Percentiles rank a stretch among this genome's conserved stretches.
These are phyloP conservation scores for Oophaga sylvatica DNA, from an alignment of 2,797 vertebrate species.

Conservation along the genomic window DNA sequence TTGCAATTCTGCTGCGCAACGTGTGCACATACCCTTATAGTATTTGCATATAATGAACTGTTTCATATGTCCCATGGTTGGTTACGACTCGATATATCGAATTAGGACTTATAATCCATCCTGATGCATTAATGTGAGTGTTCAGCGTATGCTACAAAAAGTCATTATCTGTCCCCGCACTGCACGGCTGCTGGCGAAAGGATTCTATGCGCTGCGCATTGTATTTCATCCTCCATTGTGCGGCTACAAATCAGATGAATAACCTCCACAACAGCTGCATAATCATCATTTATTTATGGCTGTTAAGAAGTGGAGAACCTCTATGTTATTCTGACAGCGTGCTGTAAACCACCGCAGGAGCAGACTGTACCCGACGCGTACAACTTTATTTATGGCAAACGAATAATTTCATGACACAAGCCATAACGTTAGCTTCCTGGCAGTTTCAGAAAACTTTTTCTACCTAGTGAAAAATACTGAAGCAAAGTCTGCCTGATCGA, in stretches of 20 bases:
- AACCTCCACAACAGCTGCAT: constrained; percentile 39
- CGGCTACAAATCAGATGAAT: constrained; percentile 42
- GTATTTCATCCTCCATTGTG: constrained; percentile 33
- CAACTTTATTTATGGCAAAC: constrained; percentile 11
- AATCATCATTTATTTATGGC: constrained; percentile 55
- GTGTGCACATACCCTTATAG: not conserved
- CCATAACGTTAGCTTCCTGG: not conserved
- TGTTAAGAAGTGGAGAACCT: constrained; percentile 2
- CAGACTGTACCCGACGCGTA: constrained; percentile 5
- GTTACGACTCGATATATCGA: not conserved
- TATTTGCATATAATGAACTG: not conserved
- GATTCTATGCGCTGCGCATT: not conserved
- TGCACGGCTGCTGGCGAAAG: not conserved
- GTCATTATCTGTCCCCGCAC: not conserved
- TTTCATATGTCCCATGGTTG: not conserved
- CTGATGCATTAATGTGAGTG: not conserved
- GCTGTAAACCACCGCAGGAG: constrained; percentile 43
- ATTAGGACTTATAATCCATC: not conserved
- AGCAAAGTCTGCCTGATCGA: not conserved
- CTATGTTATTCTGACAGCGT: constrained; percentile 16
- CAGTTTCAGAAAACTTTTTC: not conserved
- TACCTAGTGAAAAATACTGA: not conserved
- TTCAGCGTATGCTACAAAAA: not conserved
- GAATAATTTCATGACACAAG: not conserved
- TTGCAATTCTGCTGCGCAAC: too few relatives aligned